These are phyloP conservation scores for Pseudomugil gertrudae DNA, from an alignment of 2,797 vertebrate genomes.

Conservation along the genomic window DNA sequence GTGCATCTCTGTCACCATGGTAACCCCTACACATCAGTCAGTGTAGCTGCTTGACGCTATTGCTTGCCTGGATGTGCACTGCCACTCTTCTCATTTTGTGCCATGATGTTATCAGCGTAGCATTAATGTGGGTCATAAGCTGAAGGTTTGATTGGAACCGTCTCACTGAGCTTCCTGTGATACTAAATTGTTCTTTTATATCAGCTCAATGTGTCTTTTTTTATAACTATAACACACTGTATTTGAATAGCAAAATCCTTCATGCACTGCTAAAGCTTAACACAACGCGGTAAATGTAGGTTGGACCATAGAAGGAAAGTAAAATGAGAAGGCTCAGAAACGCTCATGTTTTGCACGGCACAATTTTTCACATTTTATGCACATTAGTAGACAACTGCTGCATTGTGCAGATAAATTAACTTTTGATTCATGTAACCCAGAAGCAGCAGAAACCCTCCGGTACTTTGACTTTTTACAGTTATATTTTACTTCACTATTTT, in stretches of 20 bases:
- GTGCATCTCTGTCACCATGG: background rate
- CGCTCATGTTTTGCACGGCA: background rate
- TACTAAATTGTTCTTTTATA: background rate
- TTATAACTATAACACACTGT: background rate
- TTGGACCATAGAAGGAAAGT: background rate
- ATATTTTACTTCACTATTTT: conserved; percentile 7
- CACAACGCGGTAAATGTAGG: background rate
- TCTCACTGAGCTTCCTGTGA: background rate
- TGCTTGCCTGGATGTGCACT: too few species aligned
- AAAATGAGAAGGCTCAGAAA: background rate
- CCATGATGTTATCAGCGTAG: background rate
- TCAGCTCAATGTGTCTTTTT: background rate
- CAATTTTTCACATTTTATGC: background rate
- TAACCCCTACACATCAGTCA: background rate
- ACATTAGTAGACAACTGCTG: background rate
- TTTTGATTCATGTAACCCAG: background rate
- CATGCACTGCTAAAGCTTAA: background rate
- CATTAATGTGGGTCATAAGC: background rate
- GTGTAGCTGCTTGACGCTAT: too few species aligned
- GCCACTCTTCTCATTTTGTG: too few species aligned
- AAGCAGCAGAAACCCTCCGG: background rate
- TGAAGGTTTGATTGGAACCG: background rate
- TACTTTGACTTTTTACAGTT: background rate
- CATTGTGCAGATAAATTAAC: background rate
- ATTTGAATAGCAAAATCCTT: background rate